A percentile compares a stretch with the other conserved stretches of the same genome.
These are phyloP conservation scores for Argyrosomus japonicus DNA, from an alignment of 2,113 vertebrate species.

Conservation along the genomic window DNA sequence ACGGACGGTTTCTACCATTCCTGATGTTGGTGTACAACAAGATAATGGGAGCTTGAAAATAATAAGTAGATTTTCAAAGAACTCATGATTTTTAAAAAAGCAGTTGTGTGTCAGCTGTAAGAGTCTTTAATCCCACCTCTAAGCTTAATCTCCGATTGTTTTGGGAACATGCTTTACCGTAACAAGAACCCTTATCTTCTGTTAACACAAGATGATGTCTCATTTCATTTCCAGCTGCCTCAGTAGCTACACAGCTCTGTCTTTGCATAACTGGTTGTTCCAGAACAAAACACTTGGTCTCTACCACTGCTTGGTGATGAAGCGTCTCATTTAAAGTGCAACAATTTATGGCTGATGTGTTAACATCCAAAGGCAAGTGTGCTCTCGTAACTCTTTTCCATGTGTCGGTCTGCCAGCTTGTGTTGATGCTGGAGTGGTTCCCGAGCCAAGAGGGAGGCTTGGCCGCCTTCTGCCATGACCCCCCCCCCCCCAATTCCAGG, in stretches of 20 bases:
- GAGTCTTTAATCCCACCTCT: conserved; percentile 24
- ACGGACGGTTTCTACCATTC: conserved; percentile 5
- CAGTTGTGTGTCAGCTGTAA: conserved; percentile 26
- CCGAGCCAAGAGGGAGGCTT: conserved; percentile 21
- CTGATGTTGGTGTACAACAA: conserved; percentile 15
- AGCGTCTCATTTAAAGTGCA: conserved; percentile 26
- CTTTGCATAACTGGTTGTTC: conserved; percentile 17
- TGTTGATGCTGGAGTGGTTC: conserved; percentile 49
- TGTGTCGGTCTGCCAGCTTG: conserved; percentile 43
- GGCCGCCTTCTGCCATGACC: conserved; percentile 11
- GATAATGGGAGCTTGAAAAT: conserved; percentile 39
- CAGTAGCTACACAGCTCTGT: not conserved
- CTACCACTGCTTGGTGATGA: not conserved
- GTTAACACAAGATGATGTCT: conserved; percentile 31
- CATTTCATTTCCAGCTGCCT: conserved; percentile 10
- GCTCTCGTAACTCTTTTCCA: conserved; percentile 40
- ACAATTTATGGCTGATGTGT: conserved; percentile 26
- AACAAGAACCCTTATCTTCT: conserved; percentile 14
- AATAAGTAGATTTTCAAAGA: conserved; percentile 31
- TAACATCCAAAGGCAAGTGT: conserved; percentile 45
- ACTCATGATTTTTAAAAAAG: conserved; percentile 34
- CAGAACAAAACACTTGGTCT: conserved; percentile 27
- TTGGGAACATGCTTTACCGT: conserved; percentile 12
- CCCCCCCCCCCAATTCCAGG: conserved; percentile 34
- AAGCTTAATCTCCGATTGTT: conserved; percentile 44